These are phyloP conservation scores for Auanema sp. DNA, from an alignment of 2,888 invertebrate species.

Conservation along the genomic window DNA sequence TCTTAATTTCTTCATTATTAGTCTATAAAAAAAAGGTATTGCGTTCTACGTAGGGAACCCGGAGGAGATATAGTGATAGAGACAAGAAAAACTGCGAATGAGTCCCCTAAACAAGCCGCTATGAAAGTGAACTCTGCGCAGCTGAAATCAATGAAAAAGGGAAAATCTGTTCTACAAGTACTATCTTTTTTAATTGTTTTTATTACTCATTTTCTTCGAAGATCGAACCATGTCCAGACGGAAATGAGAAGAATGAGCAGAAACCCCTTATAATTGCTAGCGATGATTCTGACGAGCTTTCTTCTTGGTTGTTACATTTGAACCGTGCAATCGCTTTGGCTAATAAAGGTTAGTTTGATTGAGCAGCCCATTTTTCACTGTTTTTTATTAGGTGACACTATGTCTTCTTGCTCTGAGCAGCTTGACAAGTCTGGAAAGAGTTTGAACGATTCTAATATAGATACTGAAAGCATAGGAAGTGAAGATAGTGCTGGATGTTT, in stretches of 20 bases:
- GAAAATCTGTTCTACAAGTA: slow-evolving; percentile 53
- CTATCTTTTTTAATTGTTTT: slow-evolving; percentile 7
- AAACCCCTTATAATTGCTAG: slow-evolving; percentile 31
- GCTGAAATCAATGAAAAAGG: slow-evolving; percentile 57
- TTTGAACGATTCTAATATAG: slow-evolving; percentile 22
- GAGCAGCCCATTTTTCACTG: not conserved
- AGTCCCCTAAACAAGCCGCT: slow-evolving; percentile 28
- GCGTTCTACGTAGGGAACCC: slow-evolving; percentile 44
- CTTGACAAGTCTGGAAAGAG: slow-evolving; percentile 20
- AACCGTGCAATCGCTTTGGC: slow-evolving; percentile 43
- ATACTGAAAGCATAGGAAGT: slow-evolving; percentile 49
- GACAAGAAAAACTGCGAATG: slow-evolving; percentile 28
- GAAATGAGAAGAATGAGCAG: slow-evolving; percentile 21
- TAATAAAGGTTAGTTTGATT: slow-evolving; percentile 28
- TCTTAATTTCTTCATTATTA: slow-evolving; percentile 2
- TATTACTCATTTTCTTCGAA: slow-evolving; percentile 12
- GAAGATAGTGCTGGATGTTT: slow-evolving; percentile 47
- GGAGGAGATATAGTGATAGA: slow-evolving; percentile 52
- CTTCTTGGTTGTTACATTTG: slow-evolving; percentile 37
- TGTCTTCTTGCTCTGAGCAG: slow-evolving; percentile 35
- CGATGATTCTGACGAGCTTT: slow-evolving; percentile 32
- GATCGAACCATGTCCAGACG: slow-evolving; percentile 25
- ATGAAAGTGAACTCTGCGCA: slow-evolving; percentile 48
- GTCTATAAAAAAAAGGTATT: slow-evolving; percentile 55
- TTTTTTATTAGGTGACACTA: slow-evolving; percentile 28